Evolutionary conservation across 1,140 invertebrate genomes (phyloP).

Genomic region (Hyles euphorbiae): DNA sequence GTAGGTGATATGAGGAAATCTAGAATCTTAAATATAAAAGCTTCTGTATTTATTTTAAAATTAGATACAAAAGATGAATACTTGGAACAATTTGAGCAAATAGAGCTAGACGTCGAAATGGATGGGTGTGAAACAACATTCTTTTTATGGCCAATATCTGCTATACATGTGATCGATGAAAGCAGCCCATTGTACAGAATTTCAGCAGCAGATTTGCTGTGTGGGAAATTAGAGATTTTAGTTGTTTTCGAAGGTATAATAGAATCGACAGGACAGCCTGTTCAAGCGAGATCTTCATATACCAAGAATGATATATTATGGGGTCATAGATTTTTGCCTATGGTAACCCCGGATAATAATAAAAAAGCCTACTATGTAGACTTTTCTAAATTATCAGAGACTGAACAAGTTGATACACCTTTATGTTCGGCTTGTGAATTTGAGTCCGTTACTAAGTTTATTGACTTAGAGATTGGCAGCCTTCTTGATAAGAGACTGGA

Average conservation of each 20-base stretch:
- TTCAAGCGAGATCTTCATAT: slow-evolving; percentile 80
- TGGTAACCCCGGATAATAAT: slow-evolving; percentile 87
- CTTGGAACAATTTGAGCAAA: slow-evolving; percentile 78
- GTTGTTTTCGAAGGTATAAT: slow-evolving; percentile 86
- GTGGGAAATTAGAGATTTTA: slow-evolving; percentile 84
- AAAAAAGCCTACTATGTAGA: slow-evolving; percentile 90
- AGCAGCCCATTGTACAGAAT: slow-evolving; percentile 86
- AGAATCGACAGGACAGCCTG: slow-evolving; percentile 81
- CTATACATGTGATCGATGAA: slow-evolving; percentile 85
- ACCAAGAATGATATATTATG: slow-evolving; percentile 82
- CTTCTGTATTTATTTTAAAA: slow-evolving; percentile 86
- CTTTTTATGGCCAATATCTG: slow-evolving; percentile 91
- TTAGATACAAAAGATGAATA: slow-evolving; percentile 85
- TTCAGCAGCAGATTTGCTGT: slow-evolving; percentile 87
- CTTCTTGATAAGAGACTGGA: no score
- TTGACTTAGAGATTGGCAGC: not conserved
- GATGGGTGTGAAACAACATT: slow-evolving; percentile 86
- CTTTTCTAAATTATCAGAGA: slow-evolving; percentile 88
- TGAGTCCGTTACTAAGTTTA: slow-evolving; percentile 23
- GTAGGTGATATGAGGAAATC: slow-evolving; percentile 97
- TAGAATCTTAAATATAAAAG: slow-evolving; percentile 91
- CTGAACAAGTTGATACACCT: slow-evolving; percentile 89
- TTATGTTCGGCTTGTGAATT: slow-evolving; percentile 86
- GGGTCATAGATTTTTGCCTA: slow-evolving; percentile 81
- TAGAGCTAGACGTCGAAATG: slow-evolving; percentile 82